These are phyloP conservation scores for Chymomyza caudatula DNA, from an alignment of 2,888 invertebrate species.

Conservation along the genomic window DNA sequence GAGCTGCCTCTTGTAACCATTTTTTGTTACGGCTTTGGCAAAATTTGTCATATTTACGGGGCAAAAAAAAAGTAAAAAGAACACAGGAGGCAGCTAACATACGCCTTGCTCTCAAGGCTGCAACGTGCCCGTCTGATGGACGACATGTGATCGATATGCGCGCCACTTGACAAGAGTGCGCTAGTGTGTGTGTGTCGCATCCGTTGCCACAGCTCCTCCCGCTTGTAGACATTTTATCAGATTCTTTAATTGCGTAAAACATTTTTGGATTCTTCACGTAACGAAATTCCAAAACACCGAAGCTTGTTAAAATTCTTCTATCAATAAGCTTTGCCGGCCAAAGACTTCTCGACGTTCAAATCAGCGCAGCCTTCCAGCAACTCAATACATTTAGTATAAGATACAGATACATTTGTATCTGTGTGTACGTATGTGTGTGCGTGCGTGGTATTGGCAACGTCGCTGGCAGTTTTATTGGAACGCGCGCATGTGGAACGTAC, in stretches of 20 bases:
- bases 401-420: background rate
- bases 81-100: background rate
- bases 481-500: conserved; percentile 65
- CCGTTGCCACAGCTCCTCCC: conserved; percentile 14
- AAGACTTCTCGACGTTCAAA: background rate
- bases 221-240: conserved; percentile 73
- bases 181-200: background rate
- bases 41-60: conserved; percentile 69
- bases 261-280: conserved; percentile 73
- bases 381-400: background rate
- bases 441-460: conserved; percentile 4
- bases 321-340: conserved; percentile 24
- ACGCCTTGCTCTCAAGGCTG: conserved; percentile 21
- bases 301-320: conserved; percentile 73
- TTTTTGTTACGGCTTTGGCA: conserved; percentile 25
- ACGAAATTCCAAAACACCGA: conserved; percentile 70
- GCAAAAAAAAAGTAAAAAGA: conserved; percentile 8
- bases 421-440: background rate
- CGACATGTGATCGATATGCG: conserved; percentile 61
- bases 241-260: conserved; percentile 73
- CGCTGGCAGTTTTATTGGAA: conserved; percentile 24
- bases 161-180: conserved; percentile 18
- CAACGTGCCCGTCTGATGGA: conserved; percentile 14
- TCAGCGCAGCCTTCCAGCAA: background rate
- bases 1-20: conserved; percentile 6